A percentile compares a stretch with the other conserved stretches of the same genome.
Conservation (phyloP, 2,888 invertebrate genomes). For the Baccha elongata region DNA sequence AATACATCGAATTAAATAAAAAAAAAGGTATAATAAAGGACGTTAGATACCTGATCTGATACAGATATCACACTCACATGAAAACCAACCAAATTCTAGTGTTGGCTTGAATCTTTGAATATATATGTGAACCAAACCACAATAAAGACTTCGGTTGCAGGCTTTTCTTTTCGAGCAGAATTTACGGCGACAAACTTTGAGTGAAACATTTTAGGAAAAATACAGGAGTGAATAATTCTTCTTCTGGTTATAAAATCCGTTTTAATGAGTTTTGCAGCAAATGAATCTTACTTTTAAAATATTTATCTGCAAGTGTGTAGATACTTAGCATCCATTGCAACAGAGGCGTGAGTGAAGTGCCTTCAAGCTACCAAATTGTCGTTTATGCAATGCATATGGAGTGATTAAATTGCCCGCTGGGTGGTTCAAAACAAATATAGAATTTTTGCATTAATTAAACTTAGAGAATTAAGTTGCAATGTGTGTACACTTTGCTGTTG, state of each 20-base stretch:
- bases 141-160: not conserved
- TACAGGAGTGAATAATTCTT: constrained; percentile 33
- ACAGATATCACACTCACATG: not conserved
- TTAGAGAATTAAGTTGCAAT: constrained; percentile 13
- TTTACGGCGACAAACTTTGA: constrained; percentile 54
- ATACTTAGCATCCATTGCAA: not conserved
- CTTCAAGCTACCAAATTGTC: not conserved
- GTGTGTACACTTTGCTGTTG: not conserved
- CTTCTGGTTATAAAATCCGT: constrained; percentile 59
- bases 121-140: constrained; percentile 33
- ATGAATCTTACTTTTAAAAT: constrained; percentile 60
- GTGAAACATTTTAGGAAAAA: constrained; percentile 24
- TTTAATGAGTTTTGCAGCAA: constrained; percentile 68
- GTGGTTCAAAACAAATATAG: constrained; percentile 16
- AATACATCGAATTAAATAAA: too few species aligned
- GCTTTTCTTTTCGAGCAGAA: constrained; percentile 42
- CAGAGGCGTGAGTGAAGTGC: not conserved
- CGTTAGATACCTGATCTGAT: too few species aligned
- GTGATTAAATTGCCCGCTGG: constrained; percentile 36
- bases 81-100: not conserved
- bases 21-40: too few species aligned
- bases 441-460: constrained; percentile 54
- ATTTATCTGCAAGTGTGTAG: not conserved
- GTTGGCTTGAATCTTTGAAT: constrained; percentile 1
- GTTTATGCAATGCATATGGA: not conserved